Evolutionary conservation across 2,888 invertebrate species (phyloP).

Genomic region (Drosophila bunnanda): DNA sequence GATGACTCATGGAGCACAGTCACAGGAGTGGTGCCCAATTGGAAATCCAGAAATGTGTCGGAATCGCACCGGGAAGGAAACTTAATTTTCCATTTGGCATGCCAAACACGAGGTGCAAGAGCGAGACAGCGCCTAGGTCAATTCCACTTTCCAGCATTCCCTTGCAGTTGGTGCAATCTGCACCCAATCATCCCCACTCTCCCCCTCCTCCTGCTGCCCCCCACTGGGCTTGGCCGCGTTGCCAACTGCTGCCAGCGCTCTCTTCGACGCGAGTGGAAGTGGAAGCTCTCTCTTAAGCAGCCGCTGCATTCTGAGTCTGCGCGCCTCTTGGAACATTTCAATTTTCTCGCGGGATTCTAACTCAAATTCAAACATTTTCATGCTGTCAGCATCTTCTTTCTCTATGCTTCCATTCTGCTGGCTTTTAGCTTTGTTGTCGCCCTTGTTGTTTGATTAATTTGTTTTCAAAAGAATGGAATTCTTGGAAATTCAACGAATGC

Average conservation of each 20-base stretch:
- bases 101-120: conserved; percentile 16
- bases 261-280: not conserved
- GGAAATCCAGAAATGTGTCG: conserved; percentile 29
- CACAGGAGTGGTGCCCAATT: conserved; percentile 56
- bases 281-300: conserved; percentile 15
- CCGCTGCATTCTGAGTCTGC: conserved; percentile 34
- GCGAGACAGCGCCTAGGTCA: conserved; percentile 30
- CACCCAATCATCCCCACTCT: not conserved
- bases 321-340: conserved; percentile 27
- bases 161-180: conserved; percentile 41
- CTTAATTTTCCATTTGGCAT: conserved; percentile 30
- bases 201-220: not conserved
- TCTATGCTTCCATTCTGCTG: conserved; percentile 44
- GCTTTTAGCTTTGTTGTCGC: conserved; percentile 60
- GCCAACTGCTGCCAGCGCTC: conserved; percentile 21
- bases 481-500: conserved; percentile 66
- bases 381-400: conserved; percentile 60
- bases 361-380: conserved; percentile 15
- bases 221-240: conserved; percentile 9
- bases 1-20: conserved; percentile 66
- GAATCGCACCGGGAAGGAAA: not conserved
- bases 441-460: conserved; percentile 74
- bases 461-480: conserved; percentile 71
- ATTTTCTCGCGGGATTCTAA: conserved; percentile 15
- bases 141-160: conserved; percentile 46